Percentiles rank a stretch among this genome's conserved stretches.
These are phyloP conservation scores for Atta colombica DNA, from an alignment of 1,140 invertebrate genomes.

Conservation along the genomic window DNA sequence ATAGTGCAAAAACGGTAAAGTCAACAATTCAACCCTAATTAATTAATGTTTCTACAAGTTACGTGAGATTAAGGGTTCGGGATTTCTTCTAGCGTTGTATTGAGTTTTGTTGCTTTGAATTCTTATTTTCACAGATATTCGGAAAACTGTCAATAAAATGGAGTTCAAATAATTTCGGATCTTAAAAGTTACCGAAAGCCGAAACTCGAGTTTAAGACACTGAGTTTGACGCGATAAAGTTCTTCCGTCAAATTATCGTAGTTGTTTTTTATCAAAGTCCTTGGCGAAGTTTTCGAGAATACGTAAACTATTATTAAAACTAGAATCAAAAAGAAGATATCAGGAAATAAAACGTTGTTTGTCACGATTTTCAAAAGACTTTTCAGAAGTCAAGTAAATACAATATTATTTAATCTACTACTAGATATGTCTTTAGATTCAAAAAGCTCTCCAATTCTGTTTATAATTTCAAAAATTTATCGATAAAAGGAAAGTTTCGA, in stretches of 20 bases:
- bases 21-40: neutral
- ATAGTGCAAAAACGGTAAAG: neutral
- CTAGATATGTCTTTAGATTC: neutral
- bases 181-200: constrained; percentile 36
- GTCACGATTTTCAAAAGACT: constrained; percentile 21
- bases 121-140: neutral
- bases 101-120: neutral
- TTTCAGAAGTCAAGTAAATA: constrained; percentile 12
- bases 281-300: constrained; percentile 21
- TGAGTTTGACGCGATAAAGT: constrained; percentile 53
- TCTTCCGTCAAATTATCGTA: neutral
- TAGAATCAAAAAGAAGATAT: neutral
- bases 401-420: constrained; percentile 27
- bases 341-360: constrained; percentile 38
- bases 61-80: constrained; percentile 6
- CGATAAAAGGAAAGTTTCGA: neutral
- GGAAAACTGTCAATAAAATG: neutral
- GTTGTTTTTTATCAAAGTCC: neutral
- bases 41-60: neutral
- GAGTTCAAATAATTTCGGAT: neutral
- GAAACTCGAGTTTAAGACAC: constrained; percentile 14
- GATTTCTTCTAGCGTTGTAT: neutral
- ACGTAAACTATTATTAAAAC: neutral
- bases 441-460: neutral
- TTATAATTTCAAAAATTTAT: neutral